These are phyloP conservation scores for Microcebus lehilahytsara DNA, from an alignment of 2,113 vertebrate species.

Conservation along the genomic window DNA sequence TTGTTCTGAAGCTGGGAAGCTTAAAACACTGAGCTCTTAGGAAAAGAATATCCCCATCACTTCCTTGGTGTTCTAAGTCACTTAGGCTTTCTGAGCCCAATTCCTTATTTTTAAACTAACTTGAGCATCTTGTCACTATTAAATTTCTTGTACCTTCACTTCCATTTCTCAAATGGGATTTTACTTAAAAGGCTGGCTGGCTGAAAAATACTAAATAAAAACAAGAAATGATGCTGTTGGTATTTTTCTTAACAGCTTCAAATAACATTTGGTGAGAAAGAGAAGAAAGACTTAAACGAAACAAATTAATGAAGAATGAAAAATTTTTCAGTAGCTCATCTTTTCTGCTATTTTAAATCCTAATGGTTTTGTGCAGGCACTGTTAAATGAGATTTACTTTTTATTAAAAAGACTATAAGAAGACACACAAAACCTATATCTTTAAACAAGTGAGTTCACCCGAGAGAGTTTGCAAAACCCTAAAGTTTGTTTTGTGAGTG, in stretches of 20 bases:
- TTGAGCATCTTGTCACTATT: background rate
- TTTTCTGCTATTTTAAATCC: slow-evolving; percentile 56
- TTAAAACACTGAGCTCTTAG: slow-evolving; percentile 63
- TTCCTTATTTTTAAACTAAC: slow-evolving; percentile 45
- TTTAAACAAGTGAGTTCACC: background rate
- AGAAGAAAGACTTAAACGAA: background rate
- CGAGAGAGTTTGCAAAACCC: background rate
- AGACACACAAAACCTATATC: background rate
- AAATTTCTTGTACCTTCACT: background rate
- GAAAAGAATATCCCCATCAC: background rate
- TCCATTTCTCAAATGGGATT: slow-evolving; percentile 16
- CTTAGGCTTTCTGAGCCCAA: slow-evolving; percentile 21
- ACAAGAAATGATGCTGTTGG: background rate
- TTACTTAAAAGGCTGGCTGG: background rate
- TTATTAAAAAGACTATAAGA: background rate
- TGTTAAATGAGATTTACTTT: slow-evolving; percentile 61
- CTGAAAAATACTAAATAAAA: slow-evolving; percentile 46
- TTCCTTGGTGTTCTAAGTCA: slow-evolving; percentile 36
- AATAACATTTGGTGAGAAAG: slow-evolving; percentile 5
- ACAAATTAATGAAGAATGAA: slow-evolving; percentile 53
- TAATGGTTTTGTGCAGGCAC: slow-evolving; percentile 35
- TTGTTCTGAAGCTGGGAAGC: slow-evolving; percentile 58
- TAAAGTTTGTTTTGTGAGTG: background rate
- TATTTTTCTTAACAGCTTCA: background rate
- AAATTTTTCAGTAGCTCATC: slow-evolving; percentile 31